A percentile compares a stretch with the other conserved stretches of the same genome.
Conservation (phyloP, 2,113 vertebrate genomes). For the Grantiella picta region DNA sequence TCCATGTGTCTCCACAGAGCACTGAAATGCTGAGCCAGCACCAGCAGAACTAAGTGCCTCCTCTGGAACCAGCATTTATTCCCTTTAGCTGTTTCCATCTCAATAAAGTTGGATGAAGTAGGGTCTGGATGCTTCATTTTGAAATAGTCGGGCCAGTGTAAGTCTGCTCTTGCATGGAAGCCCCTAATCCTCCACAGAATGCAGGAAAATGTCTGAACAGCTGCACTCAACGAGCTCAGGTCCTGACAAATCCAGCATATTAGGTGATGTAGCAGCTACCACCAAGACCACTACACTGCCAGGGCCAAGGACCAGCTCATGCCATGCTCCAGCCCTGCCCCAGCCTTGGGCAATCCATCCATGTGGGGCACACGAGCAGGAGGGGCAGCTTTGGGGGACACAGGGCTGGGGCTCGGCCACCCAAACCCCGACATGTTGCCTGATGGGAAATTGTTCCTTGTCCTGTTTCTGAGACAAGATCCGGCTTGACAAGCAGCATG, state of each 20-base stretch:
- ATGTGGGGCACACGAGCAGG: neutral
- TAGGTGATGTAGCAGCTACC: neutral
- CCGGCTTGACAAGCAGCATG: neutral
- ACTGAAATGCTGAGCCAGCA: neutral
- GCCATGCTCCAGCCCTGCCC: neutral
- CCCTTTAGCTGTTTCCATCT: neutral
- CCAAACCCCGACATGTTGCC: rapidly evolving
- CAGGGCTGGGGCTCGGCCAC: neutral
- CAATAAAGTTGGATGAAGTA: neutral
- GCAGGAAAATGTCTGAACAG: neutral
- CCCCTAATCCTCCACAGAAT: neutral
- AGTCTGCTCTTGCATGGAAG: neutral
- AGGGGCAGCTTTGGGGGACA: neutral
- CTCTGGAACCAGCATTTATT: neutral
- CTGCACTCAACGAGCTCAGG: rapidly evolving
- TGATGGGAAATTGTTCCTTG: neutral
- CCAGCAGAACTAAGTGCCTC: neutral
- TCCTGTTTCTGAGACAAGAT: neutral
- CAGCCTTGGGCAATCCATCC: neutral
- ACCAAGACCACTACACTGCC: rapidly evolving
- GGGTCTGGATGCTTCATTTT: neutral
- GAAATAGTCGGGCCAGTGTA: neutral
- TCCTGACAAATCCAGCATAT: neutral
- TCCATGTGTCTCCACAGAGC: neutral
- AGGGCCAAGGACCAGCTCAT: rapidly evolving